Evolutionary conservation across 2,888 invertebrate species (phyloP).

Genomic region (Stegana nigrithorax): DNA sequence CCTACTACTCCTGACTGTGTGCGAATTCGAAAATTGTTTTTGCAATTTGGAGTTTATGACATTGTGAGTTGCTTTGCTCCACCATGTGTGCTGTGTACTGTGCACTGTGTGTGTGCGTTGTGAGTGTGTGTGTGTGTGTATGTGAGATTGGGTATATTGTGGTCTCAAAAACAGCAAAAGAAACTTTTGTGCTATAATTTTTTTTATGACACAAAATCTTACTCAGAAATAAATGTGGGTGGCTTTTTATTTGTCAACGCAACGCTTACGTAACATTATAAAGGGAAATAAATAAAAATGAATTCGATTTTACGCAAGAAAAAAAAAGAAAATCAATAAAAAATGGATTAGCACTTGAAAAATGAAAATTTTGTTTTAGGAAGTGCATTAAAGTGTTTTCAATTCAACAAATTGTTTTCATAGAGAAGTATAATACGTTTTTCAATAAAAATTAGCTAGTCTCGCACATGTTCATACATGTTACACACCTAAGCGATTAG

Average conservation of each 20-base stretch:
- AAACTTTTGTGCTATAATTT: constrained; percentile 7
- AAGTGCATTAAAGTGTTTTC: too few relatives aligned
- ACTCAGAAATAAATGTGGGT: background rate
- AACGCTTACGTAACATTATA: constrained; percentile 7
- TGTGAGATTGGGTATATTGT: constrained; percentile 46
- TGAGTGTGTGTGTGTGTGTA: too few relatives aligned
- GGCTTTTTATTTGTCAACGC: constrained; percentile 12
- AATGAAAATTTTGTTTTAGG: background rate
- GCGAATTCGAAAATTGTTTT: constrained; percentile 37
- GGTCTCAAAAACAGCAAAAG: background rate
- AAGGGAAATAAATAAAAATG: background rate
- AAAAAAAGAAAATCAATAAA: background rate
- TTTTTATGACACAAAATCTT: constrained; percentile 9
- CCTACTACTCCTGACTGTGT: constrained; percentile 9
- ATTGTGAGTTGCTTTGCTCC: constrained; percentile 8
- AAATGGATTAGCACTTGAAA: too few relatives aligned
- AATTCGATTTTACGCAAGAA: background rate
- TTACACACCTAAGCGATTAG: too few relatives aligned
- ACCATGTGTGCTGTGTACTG: background rate
- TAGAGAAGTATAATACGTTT: too few relatives aligned
- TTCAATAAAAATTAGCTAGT: background rate
- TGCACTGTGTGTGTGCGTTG: constrained; percentile 31
- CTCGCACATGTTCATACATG: background rate
- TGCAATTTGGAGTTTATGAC: constrained; percentile 18
- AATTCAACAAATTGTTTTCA: too few relatives aligned